Percentiles rank a stretch among this genome's conserved stretches.
Evolutionary conservation across 2,797 vertebrate species (phyloP).

Genomic region (Scolopax bukidnonensis): DNA sequence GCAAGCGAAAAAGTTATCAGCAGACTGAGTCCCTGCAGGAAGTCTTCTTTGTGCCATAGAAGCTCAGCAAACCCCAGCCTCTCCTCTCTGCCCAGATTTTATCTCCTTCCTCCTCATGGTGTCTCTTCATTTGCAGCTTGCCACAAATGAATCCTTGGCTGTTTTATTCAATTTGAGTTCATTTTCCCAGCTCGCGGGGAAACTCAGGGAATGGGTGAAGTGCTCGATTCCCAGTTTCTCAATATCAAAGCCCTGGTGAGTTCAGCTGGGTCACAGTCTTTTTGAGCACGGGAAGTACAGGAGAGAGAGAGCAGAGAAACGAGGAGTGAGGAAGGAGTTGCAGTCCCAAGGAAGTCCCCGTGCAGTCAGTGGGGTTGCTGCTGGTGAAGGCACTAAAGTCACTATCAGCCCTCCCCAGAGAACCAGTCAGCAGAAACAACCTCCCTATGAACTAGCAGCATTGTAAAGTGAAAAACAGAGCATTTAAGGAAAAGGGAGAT

Average conservation of each 20-base stretch:
- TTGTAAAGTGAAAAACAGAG: neutral
- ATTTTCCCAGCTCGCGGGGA: rapidly evolving
- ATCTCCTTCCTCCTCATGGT: neutral
- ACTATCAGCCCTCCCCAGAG: neutral
- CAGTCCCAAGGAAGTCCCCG: rapidly evolving
- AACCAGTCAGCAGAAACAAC: neutral
- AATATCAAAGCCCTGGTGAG: neutral
- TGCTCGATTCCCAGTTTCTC: neutral
- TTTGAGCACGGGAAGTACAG: neutral
- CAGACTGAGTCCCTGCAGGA: neutral
- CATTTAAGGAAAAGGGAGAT: neutral
- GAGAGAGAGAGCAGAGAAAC: neutral
- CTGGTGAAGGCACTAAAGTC: neutral
- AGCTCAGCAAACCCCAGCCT: neutral
- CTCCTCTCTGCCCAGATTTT: neutral
- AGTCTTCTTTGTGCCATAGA: neutral
- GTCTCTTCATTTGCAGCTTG: neutral
- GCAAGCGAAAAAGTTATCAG: neutral
- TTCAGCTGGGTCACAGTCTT: slow-evolving; percentile 2
- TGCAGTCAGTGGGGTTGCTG: neutral
- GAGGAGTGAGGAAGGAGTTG: neutral
- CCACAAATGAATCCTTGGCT: neutral
- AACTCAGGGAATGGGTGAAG: neutral
- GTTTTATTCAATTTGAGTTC: neutral
- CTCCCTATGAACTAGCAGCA: neutral